phyloP scores from a whole-genome alignment of 2,113 vertebrate genomes.

The Myrmecophaga tridactyla region DNA sequence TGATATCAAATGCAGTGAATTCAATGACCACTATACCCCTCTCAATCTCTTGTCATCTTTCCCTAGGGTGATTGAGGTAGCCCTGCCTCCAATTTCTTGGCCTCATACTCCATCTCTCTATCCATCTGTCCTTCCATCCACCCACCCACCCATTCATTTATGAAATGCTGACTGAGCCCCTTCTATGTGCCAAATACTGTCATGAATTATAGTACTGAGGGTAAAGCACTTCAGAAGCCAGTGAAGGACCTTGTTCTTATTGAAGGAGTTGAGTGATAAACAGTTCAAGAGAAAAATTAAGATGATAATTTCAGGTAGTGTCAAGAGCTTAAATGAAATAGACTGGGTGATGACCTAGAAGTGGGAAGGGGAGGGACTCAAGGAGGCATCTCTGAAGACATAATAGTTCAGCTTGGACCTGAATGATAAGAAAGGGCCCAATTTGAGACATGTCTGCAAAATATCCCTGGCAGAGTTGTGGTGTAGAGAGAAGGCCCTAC shows the following conservation, averaged over 20 bases:
- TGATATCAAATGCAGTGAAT: too few relatives aligned
- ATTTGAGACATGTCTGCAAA: not conserved
- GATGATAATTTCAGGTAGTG: not conserved
- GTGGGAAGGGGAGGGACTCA: not conserved
- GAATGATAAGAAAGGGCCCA: not conserved
- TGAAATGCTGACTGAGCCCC: too few relatives aligned
- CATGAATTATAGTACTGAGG: not conserved
- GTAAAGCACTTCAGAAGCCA: not conserved
- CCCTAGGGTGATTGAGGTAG: not conserved
- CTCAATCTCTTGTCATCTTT: not conserved
- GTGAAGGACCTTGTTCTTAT: not conserved
- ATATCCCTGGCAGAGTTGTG: too few relatives aligned
- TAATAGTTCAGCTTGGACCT: not conserved
- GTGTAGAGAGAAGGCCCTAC: too few relatives aligned
- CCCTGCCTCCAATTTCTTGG: not conserved
- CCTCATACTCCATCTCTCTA: too few relatives aligned
- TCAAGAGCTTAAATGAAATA: not conserved
- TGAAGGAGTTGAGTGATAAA: not conserved
- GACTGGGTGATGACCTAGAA: not conserved
- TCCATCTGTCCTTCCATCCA: not conserved
- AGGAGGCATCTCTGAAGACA: not conserved
- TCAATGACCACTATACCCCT: too few relatives aligned
- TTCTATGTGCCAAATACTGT: not conserved
- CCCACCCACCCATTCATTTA: too few relatives aligned
- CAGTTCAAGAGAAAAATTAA: not conserved